Conservation (phyloP, 2,797 vertebrate species). For the Acanthornis magna region DNA sequence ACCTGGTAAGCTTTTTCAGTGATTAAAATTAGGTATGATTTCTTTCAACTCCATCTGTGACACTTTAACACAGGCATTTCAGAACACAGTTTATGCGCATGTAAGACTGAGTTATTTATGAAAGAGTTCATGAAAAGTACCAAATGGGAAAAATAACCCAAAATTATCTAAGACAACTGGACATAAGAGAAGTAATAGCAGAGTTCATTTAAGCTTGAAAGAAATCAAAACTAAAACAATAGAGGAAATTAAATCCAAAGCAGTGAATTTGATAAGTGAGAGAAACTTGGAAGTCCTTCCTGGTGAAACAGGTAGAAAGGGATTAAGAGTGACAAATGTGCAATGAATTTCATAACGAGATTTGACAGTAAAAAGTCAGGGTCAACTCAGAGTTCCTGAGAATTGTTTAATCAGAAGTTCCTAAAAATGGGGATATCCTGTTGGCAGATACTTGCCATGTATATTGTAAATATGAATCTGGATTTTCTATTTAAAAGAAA, state of each 20-base stretch:
- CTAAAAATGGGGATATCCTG: background rate
- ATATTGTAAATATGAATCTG: background rate
- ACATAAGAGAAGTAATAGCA: background rate
- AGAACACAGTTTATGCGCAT: background rate
- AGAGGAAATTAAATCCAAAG: background rate
- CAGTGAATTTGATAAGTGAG: background rate
- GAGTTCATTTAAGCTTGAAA: background rate
- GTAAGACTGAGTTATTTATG: background rate
- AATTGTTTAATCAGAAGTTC: background rate
- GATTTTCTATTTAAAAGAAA: background rate
- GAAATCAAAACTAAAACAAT: background rate
- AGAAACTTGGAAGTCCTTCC: background rate
- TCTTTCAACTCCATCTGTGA: background rate
- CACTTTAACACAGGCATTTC: background rate
- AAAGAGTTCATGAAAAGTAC: background rate
- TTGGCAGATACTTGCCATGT: background rate
- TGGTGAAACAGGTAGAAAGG: background rate
- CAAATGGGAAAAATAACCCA: background rate
- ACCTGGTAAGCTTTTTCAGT: background rate
- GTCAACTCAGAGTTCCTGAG: background rate
- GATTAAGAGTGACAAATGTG: background rate
- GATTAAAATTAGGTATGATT: background rate
- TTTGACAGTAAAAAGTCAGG: background rate
- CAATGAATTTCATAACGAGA: background rate
- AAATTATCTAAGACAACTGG: background rate